These are phyloP conservation scores for Hycleus phaleratus DNA, from an alignment of 1,140 invertebrate genomes.

Conservation along the genomic window DNA sequence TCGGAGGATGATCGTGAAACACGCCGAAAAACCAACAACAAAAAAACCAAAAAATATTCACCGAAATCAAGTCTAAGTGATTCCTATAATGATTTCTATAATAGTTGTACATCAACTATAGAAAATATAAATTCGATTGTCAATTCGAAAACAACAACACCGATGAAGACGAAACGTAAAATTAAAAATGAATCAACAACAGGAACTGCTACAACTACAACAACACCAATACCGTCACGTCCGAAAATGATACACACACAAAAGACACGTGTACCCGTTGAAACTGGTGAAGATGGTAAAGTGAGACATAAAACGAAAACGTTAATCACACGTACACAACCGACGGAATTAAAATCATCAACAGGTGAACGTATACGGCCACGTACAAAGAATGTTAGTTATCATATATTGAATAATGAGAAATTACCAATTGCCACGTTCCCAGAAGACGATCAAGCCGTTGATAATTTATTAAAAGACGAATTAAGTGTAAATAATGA, in stretches of 20 bases:
- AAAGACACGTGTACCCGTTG: constrained; percentile 50
- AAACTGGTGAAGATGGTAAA: constrained; percentile 45
- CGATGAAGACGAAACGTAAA: constrained; percentile 22
- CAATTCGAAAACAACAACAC: constrained; percentile 25
- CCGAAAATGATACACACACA: constrained; percentile 69
- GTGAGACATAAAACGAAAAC: constrained; percentile 51
- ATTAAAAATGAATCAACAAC: constrained; percentile 28
- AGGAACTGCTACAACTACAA: no score
- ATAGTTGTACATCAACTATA: constrained; percentile 48
- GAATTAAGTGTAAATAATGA: constrained; percentile 18
- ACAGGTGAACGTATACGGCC: constrained; percentile 47
- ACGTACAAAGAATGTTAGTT: constrained; percentile 56
- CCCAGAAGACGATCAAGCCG: constrained; percentile 31
- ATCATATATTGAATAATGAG: constrained; percentile 45
- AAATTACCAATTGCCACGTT: constrained; percentile 39
- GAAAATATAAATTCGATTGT: constrained; percentile 50
- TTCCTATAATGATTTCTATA: constrained; percentile 31
- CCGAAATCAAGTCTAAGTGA: constrained; percentile 34
- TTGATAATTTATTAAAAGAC: constrained; percentile 32
- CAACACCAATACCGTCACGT: constrained; percentile 40
- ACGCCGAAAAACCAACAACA: constrained; percentile 25
- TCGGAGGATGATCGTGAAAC: constrained; percentile 44
- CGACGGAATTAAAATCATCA: constrained; percentile 41
- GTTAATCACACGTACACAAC: constrained; percentile 49
- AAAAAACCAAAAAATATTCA: constrained; percentile 42